Conservation (phyloP, 2,888 invertebrate genomes). For the Chrysolina haemoptera region DNA sequence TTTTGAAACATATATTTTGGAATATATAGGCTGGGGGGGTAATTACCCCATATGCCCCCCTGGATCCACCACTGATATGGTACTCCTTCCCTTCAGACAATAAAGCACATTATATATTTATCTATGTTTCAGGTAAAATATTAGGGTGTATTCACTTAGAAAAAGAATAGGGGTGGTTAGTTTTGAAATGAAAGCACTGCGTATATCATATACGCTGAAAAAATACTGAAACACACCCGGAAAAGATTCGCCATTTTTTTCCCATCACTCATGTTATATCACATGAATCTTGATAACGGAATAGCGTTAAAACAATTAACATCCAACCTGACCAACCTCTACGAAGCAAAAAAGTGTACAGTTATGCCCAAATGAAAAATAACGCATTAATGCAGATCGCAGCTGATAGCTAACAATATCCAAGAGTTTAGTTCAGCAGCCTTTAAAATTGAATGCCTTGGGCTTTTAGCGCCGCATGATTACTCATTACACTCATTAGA, state of each 20-base stretch:
- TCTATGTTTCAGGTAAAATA: no score
- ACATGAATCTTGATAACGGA: not conserved
- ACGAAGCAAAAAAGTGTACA: conserved; percentile 21
- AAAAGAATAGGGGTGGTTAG: no score
- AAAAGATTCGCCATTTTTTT: not conserved
- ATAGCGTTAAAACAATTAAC: conserved; percentile 23
- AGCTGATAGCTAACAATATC: conserved; percentile 28
- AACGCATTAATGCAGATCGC: conserved; percentile 26
- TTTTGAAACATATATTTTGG: no score
- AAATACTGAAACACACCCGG: not conserved
- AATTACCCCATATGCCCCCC: no score
- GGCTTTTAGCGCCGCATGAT: conserved; percentile 50
- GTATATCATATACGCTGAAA: not conserved
- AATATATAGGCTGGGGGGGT: no score
- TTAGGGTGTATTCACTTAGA: no score
- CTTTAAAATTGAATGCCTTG: conserved; percentile 31
- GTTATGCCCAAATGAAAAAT: conserved; percentile 24
- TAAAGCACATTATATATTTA: no score
- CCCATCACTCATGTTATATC: not conserved
- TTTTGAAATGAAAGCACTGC: no score
- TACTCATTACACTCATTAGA: conserved; percentile 54
- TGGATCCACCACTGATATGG: no score
- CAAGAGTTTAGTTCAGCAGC: conserved; percentile 31
- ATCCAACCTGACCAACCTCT: conserved; percentile 22
- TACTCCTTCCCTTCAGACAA: no score